A percentile compares a stretch with the other conserved stretches of the same genome.
phyloP scores from a whole-genome alignment of 2,113 vertebrate species.

The Synchiropus splendidus region DNA sequence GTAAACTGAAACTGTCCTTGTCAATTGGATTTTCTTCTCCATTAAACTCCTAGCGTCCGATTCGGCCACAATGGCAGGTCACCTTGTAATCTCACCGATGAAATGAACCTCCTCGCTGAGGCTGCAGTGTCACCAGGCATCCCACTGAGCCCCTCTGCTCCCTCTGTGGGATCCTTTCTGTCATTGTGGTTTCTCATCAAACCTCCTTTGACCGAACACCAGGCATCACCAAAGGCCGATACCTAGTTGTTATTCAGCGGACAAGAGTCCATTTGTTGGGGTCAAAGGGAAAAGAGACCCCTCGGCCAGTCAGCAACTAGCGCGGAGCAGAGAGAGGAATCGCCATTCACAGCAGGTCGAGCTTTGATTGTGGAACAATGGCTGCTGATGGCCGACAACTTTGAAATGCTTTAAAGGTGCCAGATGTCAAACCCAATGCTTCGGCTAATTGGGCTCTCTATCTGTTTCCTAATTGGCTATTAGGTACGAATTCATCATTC shows the following conservation, averaged over 20 bases:
- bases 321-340: conserved; percentile 30
- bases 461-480: conserved; percentile 27
- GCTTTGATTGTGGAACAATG: conserved; percentile 59
- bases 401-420: conserved; percentile 39
- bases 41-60: no score
- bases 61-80: no score
- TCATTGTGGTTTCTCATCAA: conserved; percentile 31
- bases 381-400: conserved; percentile 32
- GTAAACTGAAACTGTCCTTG: no score
- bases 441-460: conserved; percentile 59
- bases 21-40: no score
- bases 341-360: conserved; percentile 44
- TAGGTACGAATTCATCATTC: no score
- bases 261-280: conserved; percentile 62
- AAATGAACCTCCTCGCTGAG: neutral
- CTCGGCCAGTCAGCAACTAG: conserved; percentile 24
- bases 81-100: neutral
- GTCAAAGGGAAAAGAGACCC: conserved; percentile 63
- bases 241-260: conserved; percentile 43
- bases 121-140: conserved; percentile 10
- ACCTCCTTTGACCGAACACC: conserved; percentile 30
- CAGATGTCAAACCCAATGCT: conserved; percentile 39
- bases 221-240: conserved; percentile 53
- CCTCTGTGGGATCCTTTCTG: conserved; percentile 8
- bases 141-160: conserved; percentile 8